Evolutionary conservation across 2,113 vertebrate species (phyloP).

Genomic region (Nicator chloris): DNA sequence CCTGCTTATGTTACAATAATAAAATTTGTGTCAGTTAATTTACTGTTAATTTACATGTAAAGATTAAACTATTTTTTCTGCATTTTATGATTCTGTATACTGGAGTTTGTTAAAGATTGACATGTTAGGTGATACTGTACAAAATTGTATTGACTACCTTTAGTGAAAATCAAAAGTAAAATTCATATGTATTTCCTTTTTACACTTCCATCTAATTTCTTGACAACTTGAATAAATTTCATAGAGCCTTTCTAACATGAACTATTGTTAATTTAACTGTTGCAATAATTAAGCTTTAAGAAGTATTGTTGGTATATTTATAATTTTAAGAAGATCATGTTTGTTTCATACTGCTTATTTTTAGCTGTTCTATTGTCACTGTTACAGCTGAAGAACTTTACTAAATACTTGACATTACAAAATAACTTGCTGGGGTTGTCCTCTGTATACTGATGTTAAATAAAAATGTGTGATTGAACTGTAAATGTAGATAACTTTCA

Average conservation of each 20-base stretch:
- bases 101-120: constrained; percentile 62
- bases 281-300: constrained; percentile 69
- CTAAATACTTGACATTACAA: constrained; percentile 48
- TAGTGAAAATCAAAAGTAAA: constrained; percentile 68
- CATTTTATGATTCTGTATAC: constrained; percentile 65
- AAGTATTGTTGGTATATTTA: constrained; percentile 69
- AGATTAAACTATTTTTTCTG: constrained; percentile 56
- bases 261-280: constrained; percentile 65
- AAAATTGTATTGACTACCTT: constrained; percentile 67
- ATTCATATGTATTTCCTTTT: constrained; percentile 68
- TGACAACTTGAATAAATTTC: constrained; percentile 75
- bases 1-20: constrained; percentile 53
- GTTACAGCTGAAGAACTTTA: constrained; percentile 66
- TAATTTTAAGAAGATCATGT: constrained; percentile 63
- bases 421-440: constrained; percentile 63
- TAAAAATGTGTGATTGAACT: constrained; percentile 65
- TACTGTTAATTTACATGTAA: constrained; percentile 57
- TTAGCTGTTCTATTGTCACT: constrained; percentile 64
- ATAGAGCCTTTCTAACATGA: constrained; percentile 72
- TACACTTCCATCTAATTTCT: constrained; percentile 70
- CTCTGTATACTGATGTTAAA: constrained; percentile 67
- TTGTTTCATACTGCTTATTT: constrained; percentile 69
- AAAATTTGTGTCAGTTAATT: constrained; percentile 46
- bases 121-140: constrained; percentile 64
- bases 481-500: constrained; percentile 57